Evolutionary conservation across 2,797 vertebrate genomes (phyloP).

Genomic region (Megalops cyprinoides): DNA sequence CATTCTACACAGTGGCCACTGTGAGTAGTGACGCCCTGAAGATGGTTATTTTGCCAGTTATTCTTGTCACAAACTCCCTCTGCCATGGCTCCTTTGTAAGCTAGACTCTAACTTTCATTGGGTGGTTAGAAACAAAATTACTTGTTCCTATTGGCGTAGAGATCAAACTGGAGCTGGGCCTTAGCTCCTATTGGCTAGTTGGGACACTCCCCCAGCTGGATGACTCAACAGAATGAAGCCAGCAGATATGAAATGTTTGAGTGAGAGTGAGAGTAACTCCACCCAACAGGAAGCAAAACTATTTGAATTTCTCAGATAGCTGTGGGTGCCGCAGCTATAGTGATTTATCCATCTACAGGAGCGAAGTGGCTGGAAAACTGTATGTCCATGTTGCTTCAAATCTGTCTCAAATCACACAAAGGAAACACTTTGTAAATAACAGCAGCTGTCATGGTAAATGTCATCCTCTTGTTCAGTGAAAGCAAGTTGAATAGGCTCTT

Average conservation of each 20-base stretch:
- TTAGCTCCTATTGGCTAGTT: background rate
- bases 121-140: background rate
- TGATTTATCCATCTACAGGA: background rate
- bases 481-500: background rate
- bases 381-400: background rate
- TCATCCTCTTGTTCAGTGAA: background rate
- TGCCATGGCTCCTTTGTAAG: background rate
- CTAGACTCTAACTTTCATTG: background rate
- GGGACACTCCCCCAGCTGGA: background rate
- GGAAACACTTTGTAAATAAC: background rate
- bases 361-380: background rate
- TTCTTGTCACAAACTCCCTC: background rate
- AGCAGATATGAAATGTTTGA: background rate
- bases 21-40: background rate
- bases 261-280: background rate
- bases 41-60: background rate
- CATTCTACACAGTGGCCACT: background rate
- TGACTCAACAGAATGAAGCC: constrained; percentile 9
- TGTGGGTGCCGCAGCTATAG: background rate
- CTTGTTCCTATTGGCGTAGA: background rate
- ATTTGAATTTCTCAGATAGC: background rate
- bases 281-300: background rate
- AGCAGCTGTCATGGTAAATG: background rate
- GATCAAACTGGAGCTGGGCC: background rate
- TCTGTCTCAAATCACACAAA: too few relatives aligned